These are phyloP conservation scores for Lasius platythorax DNA, from an alignment of 2,888 invertebrate genomes.

Conservation along the genomic window DNA sequence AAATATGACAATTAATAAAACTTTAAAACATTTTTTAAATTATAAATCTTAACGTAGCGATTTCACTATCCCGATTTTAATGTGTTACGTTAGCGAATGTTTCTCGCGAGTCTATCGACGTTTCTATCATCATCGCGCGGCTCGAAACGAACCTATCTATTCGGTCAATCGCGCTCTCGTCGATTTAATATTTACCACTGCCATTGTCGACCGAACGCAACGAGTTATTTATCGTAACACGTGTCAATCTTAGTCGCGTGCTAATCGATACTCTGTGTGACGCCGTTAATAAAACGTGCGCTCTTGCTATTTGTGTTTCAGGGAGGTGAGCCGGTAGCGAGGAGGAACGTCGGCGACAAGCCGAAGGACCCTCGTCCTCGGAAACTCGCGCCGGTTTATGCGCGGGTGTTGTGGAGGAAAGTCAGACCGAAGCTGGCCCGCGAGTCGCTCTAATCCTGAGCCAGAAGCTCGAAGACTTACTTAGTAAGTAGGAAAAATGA, in stretches of 20 bases:
- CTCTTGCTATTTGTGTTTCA: constrained; percentile 61
- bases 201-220: not conserved
- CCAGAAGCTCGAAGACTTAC: constrained; percentile 1
- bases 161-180: constrained; percentile 13
- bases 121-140: constrained; percentile 15
- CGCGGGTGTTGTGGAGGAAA: not conserved
- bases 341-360: not conserved
- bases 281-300: constrained; percentile 46
- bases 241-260: constrained; percentile 23
- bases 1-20: not conserved
- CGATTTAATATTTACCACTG: constrained; percentile 37
- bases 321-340: constrained; percentile 39
- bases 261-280: constrained; percentile 5
- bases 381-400: constrained; percentile 54
- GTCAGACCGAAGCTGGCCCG: not conserved
- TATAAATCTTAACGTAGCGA: constrained; percentile 31
- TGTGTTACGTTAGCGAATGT: not conserved
- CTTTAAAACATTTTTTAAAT: not conserved
- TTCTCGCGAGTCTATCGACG: not conserved
- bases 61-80: not conserved
- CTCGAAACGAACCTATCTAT: constrained; percentile 25
- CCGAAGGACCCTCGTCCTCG: constrained; percentile 15
- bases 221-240: not conserved
- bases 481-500: constrained; percentile 39
- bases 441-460: constrained; percentile 10